Evolutionary conservation across 2,888 invertebrate genomes (phyloP), one percentile per base, ranked within the genome.

Genomic region (Malacosoma neustria): DNA sequence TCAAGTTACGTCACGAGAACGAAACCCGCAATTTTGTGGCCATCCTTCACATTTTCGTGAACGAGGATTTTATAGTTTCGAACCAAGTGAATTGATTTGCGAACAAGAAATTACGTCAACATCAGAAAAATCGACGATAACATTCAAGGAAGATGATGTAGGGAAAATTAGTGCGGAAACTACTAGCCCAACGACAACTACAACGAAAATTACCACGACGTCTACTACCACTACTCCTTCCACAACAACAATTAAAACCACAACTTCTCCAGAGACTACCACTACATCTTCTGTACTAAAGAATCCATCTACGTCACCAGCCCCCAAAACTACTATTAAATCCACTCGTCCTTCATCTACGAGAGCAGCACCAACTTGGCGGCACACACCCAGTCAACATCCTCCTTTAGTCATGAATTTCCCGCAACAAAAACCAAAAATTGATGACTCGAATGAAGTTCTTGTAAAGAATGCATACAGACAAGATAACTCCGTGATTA

Each of bases 1-100:
- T 30, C 96, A 97, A 88, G 96, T 97, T 12, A 96, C 96, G 7
- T 96, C 96, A 46, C 89, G 96, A 32, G 97, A 97, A 73, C 88
- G 95, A 54, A 95, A 94, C 72, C 96, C 96, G 4, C 96, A 97
- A 71, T 97, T 96, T 72, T 97, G 96, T 61, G 96, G 96, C 9
- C 91, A 91, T 49, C 97, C 97, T 1, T 86, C 90, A 1, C 87
- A 91, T 46, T 92, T 96, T 56, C 89, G 93, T 39, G 93, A 94
- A 44, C 88, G 93, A 33, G 94, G 92, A 29, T 96, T 97, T 75
- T 95, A 96, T 65, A 94, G 93, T 57, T 93, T 97, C 51, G 91
- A 92, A 68, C 91, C 93, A 1, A 92, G 91, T 55, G 96, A 92
- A 68, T 70, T 92, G 39, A 82, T 87, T 30, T 92, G 92, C 50